A percentile compares a stretch with the other conserved stretches of the same genome.
phyloP scores from a whole-genome alignment of 2,113 vertebrate genomes.

The Ophiodon elongatus region DNA sequence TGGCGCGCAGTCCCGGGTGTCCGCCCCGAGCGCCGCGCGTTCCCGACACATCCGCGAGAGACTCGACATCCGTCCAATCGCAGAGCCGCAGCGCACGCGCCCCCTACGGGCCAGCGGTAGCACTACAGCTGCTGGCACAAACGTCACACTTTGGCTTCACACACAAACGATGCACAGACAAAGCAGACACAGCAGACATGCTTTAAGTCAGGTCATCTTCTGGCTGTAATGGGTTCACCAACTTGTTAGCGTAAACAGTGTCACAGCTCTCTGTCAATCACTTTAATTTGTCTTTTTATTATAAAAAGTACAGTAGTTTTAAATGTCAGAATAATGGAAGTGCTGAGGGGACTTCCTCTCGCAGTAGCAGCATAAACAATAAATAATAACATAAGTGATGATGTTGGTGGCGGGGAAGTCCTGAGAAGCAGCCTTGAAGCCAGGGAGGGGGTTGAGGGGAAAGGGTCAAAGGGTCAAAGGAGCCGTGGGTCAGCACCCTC shows the following conservation, averaged over 20 bases:
- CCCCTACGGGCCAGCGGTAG: not conserved
- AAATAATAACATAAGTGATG: not conserved
- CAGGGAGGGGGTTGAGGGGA: too few relatives aligned
- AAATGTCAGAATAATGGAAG: not conserved
- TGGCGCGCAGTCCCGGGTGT: fast-evolving
- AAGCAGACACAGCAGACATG: not conserved
- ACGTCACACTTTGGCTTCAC: too few relatives aligned
- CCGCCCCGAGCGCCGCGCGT: not conserved
- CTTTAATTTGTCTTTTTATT: not conserved
- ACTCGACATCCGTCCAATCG: not conserved
- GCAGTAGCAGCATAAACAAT: not conserved
- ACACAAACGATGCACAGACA: too few relatives aligned
- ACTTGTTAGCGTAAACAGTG: not conserved
- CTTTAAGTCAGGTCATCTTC: not conserved
- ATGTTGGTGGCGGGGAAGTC: not conserved
- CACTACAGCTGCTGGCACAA: not conserved
- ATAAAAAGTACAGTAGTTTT: not conserved
- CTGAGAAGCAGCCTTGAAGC: not conserved
- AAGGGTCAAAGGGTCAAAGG: too few relatives aligned
- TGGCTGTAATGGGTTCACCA: not conserved
- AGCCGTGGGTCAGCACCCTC: too few relatives aligned
- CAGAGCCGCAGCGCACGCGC: not conserved
- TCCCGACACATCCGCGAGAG: not conserved
- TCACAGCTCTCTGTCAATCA: not conserved
- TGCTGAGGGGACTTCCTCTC: not conserved